phyloP scores from a whole-genome alignment of 2,888 invertebrate species.

The Phyllotreta striolata region DNA sequence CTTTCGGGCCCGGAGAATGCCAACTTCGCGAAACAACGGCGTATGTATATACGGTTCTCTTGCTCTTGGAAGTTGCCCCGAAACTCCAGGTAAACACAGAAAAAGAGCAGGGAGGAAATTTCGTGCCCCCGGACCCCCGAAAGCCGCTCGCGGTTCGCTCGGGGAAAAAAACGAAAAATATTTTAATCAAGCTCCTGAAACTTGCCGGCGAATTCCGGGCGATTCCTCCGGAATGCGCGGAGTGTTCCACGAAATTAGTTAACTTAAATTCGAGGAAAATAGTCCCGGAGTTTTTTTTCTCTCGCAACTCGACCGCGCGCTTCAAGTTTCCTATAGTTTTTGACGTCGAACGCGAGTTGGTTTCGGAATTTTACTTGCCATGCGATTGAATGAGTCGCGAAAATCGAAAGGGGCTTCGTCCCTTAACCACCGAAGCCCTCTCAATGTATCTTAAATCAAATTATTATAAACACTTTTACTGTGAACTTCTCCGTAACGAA shows the following conservation, averaged over 20 bases:
- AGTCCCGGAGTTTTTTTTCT: constrained; percentile 40
- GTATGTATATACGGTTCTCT: neutral
- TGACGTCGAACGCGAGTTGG: too few relatives aligned
- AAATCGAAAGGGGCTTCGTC: neutral
- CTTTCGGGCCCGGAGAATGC: constrained; percentile 5
- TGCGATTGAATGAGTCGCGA: too few relatives aligned
- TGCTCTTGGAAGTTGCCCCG: neutral
- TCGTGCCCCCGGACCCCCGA: neutral
- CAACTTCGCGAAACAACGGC: constrained; percentile 18
- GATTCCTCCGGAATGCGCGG: constrained; percentile 22
- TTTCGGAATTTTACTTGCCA: too few relatives aligned
- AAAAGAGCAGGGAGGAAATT: too few relatives aligned
- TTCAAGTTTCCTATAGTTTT: too few relatives aligned
- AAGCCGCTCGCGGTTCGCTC: neutral
- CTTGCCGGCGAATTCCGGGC: constrained; percentile 17
- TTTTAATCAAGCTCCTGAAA: constrained; percentile 31
- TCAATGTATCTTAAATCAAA: too few relatives aligned
- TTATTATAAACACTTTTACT: too few relatives aligned
- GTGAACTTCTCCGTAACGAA: constrained; percentile 51
- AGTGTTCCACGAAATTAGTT: constrained; percentile 37
- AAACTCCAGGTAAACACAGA: constrained; percentile 13
- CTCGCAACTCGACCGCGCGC: neutral
- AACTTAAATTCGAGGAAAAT: constrained; percentile 40
- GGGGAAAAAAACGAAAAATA: constrained; percentile 28
- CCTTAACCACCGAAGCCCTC: too few relatives aligned